phyloP scores from a whole-genome alignment of 1,140 invertebrate species.

The Spodoptera frugiperda region DNA sequence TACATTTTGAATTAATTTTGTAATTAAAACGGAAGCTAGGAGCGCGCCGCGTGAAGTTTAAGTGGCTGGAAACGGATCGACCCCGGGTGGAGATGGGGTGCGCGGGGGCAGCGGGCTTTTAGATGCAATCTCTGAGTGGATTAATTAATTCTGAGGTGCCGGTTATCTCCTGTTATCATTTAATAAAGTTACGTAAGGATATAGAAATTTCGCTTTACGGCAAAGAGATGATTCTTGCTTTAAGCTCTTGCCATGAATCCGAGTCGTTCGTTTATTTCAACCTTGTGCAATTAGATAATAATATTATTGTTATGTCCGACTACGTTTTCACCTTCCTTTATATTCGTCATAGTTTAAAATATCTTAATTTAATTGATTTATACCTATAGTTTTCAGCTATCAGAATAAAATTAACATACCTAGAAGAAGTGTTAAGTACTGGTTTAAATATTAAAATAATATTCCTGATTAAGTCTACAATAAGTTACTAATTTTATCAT shows the following conservation, averaged over 20 bases:
- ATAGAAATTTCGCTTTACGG: constrained; percentile 68
- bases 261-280: background rate
- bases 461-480: too few relatives aligned
- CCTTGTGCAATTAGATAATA: too few relatives aligned
- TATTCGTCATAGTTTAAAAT: too few relatives aligned
- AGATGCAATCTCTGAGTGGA: constrained; percentile 86
- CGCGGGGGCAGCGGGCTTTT: constrained; percentile 73
- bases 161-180: constrained; percentile 85
- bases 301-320: too few relatives aligned
- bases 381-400: too few relatives aligned
- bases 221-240: constrained; percentile 54
- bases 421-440: too few relatives aligned
- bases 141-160: constrained; percentile 86
- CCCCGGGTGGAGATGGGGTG: constrained; percentile 67
- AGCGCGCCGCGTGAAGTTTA: constrained; percentile 85
- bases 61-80: constrained; percentile 86
- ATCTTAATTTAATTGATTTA: too few relatives aligned
- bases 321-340: too few relatives aligned
- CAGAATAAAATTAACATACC: too few relatives aligned
- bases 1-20: constrained; percentile 87
- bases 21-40: constrained; percentile 86
- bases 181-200: constrained; percentile 80
- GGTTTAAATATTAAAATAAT: too few relatives aligned
- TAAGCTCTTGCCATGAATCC: background rate
- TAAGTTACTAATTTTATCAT: too few relatives aligned